Base-by-base conservation (phyloP, 53 echinoderm and acorn worm species). In the Apostichopus leukothele region DNA sequence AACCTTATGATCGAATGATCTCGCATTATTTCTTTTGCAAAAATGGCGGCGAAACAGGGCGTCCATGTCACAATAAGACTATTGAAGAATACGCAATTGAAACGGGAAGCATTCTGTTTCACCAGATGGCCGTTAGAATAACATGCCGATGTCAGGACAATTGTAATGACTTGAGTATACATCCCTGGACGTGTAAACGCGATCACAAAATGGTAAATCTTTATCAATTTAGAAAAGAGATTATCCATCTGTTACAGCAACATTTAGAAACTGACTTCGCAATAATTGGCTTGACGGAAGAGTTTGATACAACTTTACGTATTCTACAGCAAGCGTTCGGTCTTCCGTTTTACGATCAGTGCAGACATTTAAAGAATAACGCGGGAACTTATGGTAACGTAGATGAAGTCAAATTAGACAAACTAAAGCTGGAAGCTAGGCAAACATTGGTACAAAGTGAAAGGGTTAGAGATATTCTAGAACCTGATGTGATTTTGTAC, bases 211-310 rank as follows among this genome's bases (percentile, higher is more conserved):
- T 22, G 4, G 11, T 7, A 3, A 13, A 13, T 23, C 53, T 78
- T 13, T 63, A 63, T n/a, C 22, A 63, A 21, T 53, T 90, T 22
- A 83, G 87, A 51, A 88, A 89, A 6, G 63, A 74, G 3, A 52
- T 97, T 13, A 86, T 95, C 6, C 55, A 88, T 21, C 91, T 91
- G 67, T 75, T 89, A 76, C 54, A 91, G 12, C 74, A 94, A 55
- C 94, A 95, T 86, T 55, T 97, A 7, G 95, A 97, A 57, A 91
- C 89, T 55, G 95, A 93, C 78, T 97, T 97, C 10, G 83, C 98
- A 10, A 93, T 97, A 22, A 93, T 97, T 27, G 95, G 95, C 39
- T 87, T 97, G 50, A 89, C 92, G 6, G 93, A 97, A 51, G 89
- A 94, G 63, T 97, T 93, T 59, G 98, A 97, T 18, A 86, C 91